These are phyloP conservation scores for Hydractinia symbiolongicarpus DNA, from an alignment of 30 jellyfish, hydroid and myxozoan species.

Conservation along the genomic window DNA sequence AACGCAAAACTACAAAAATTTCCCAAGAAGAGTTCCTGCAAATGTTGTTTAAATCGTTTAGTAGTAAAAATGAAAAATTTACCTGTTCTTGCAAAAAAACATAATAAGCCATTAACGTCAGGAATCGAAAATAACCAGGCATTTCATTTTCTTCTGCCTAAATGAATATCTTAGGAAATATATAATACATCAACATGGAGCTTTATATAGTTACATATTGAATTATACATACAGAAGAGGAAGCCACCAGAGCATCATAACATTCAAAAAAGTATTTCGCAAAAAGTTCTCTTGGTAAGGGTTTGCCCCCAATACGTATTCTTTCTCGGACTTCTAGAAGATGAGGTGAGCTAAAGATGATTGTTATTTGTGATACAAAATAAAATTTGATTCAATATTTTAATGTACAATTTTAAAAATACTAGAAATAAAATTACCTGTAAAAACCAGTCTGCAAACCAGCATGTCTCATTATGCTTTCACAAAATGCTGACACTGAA, in stretches of 20 bases:
- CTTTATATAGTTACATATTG: neutral
- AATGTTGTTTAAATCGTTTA: too few relatives aligned
- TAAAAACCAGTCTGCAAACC: slow-evolving; percentile 86
- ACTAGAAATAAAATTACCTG: slow-evolving; percentile 37
- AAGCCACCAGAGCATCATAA: slow-evolving; percentile 55
- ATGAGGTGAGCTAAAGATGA: slow-evolving; percentile 79
- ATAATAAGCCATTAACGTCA: slow-evolving; percentile 64
- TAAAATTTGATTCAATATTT: too few relatives aligned
- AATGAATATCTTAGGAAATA: neutral
- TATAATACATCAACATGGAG: neutral
- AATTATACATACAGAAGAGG: slow-evolving; percentile 42
- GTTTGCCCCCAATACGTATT: slow-evolving; percentile 79
- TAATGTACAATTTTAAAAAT: neutral
- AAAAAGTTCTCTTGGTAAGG: slow-evolving; percentile 54
- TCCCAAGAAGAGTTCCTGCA: too few relatives aligned
- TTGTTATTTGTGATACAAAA: neutral
- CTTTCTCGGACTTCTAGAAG: slow-evolving; percentile 87
- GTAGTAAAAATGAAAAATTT: neutral
- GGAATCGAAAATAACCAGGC: slow-evolving; percentile 81
- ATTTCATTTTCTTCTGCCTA: slow-evolving; percentile 25
- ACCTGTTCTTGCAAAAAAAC: slow-evolving; percentile 83
- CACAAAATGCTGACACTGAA: slow-evolving; percentile 89
- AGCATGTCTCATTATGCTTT: slow-evolving; percentile 65
- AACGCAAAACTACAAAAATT: too few relatives aligned
- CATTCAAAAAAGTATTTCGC: slow-evolving; percentile 76